Evolutionary conservation across 2,888 invertebrate genomes (phyloP).

Genomic region (Pammene aurita): DNA sequence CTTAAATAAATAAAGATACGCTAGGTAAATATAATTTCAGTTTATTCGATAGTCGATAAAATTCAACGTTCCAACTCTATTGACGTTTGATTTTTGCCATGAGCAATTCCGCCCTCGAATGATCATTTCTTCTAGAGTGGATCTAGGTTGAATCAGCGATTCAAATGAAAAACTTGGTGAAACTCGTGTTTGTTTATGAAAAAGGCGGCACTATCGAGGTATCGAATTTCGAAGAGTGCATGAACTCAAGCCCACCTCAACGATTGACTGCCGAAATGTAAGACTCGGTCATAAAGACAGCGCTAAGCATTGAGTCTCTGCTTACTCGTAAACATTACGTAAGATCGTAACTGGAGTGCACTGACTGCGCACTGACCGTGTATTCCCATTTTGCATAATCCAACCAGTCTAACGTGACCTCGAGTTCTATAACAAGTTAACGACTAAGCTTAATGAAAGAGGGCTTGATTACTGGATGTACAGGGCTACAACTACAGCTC

Average conservation of each 20-base stretch:
- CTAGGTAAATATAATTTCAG: no score
- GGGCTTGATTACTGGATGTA: neutral
- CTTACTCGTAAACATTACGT: conserved; percentile 31
- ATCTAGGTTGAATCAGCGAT: no score
- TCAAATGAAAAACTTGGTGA: no score
- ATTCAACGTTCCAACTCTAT: no score
- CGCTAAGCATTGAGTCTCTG: conserved; percentile 27
- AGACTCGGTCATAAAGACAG: conserved; percentile 22
- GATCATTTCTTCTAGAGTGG: no score
- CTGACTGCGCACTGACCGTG: conserved; percentile 27
- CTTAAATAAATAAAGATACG: no score
- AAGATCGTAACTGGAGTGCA: conserved; percentile 36
- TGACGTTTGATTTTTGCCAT: no score
- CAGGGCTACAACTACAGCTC: neutral
- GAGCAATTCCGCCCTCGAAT: no score
- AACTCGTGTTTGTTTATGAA: neutral
- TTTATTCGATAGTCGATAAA: no score
- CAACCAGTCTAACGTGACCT: neutral
- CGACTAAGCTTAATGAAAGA: neutral
- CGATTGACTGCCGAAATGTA: conserved; percentile 31
- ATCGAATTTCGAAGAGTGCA: conserved; percentile 8
- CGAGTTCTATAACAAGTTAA: neutral
- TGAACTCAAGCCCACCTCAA: conserved; percentile 24
- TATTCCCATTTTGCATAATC: neutral
- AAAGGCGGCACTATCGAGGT: neutral